Base-by-base conservation (phyloP, 2,113 vertebrate genomes). In the Lycaon pictus region DNA sequence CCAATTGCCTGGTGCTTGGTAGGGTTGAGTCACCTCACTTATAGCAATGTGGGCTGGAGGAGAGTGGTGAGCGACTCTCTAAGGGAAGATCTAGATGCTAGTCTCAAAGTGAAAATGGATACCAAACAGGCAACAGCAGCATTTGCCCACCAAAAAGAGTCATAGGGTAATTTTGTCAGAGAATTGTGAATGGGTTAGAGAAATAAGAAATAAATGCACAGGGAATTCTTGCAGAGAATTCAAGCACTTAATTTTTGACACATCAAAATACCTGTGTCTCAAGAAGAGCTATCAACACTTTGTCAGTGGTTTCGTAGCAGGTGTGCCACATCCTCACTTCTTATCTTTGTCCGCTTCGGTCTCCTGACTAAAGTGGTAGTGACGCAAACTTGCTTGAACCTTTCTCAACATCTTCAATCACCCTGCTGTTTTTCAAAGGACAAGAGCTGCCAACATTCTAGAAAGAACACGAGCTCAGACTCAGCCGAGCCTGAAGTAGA, bases 361-460 rank as follows among this genome's bases (percentile, higher is more conserved):
- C 81, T 97, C 60, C 55, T 48, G 67, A 95, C 85, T 56, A 84
- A 93, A 51, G 37, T 35, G 87, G 79, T 80, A 63, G 53, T 88
- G 80, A 71, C 11, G 4, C 35, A 87, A 93, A 7, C 2, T 58
- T 82, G 29, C 51, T 65, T 43, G 67, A 97, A 77, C 7, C 58
- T 90, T 95, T 90, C 67, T 83, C 67, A 90, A 83, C 71, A 60
- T 83, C 90, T 63, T 77, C 29, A 90, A 7, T 77, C 43, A 72
- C 25, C 4, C 67, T 83, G 76, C n/a, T 79, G 9, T 86, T 92
- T 72, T 86, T 82, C 35, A 87, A 95, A 93, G 74, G 72, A 43
- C 35, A 74, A 55, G 43, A 79, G 29, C n/a, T 69, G 67, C 25
- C 29, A 76, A 92, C 53, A 37, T 43, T 48, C 58, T 85, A 62